Base-by-base conservation (phyloP, 1,140 invertebrate species). In the Ptiloglossa arizonensis region DNA sequence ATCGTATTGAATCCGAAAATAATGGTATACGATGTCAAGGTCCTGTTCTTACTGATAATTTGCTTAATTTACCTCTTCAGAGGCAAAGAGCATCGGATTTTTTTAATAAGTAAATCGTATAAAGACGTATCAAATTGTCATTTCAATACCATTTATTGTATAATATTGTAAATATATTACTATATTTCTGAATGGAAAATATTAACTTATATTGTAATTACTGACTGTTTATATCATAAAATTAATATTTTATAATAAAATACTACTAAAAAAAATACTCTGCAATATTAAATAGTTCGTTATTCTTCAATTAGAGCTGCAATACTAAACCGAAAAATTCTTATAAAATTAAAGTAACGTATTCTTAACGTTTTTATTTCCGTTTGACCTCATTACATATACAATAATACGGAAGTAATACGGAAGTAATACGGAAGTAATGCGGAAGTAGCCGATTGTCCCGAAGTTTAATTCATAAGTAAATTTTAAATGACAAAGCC, bases 1-100 rank as follows among this genome's bases (percentile, higher is more conserved):
- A 50, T 50, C 13, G 19, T 4, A 9, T 76, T 50, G 22, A 71
- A 32, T 35, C 56, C 19, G 57, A 70, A 70, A 87, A 77, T 13
- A 76, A 32, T 29, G 75, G 35, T 44, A 70, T 57, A 8, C 87
- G 83, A 71, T 82, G 90, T 67, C 73, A 92, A 88, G 88, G 86
- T 78, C 83, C 92, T 76, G 86, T 93, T 81, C 88, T 93, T 2
- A 93, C 92, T 1, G 92, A 93, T 62, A 92, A 93, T 84, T 83
- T 93, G 56, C 86, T 93, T 29, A 92, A 93, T 87, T 82, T 93
- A 70, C 92, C 92, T 17, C 83, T 70, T 17, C 90, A 92, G 52
- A 87, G 91, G 69, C 91, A 93, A 75, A 88, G 92, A 85, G 91
- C 92, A 22, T 87, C 91, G 11, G 91, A 92, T 78, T 93, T 92